Conservation (phyloP, 2,888 invertebrate genomes). For the Tetragonula carbonaria region DNA sequence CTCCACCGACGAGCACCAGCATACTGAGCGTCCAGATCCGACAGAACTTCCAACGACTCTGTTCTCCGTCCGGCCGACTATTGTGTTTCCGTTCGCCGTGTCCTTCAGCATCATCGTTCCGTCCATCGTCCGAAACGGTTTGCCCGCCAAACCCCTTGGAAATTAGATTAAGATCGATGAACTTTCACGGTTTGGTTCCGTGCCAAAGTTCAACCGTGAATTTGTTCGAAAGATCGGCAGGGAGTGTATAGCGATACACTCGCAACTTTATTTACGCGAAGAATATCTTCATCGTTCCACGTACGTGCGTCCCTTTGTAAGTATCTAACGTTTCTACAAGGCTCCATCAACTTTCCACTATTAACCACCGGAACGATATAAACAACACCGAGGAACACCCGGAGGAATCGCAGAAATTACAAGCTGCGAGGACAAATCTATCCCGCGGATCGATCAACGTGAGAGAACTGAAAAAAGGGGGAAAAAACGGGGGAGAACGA, state of each 20-base stretch:
- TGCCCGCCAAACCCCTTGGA: too few relatives aligned
- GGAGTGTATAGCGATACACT: too few relatives aligned
- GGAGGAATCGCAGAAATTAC: conserved; percentile 35
- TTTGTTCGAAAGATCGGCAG: too few relatives aligned
- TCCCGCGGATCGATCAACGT: conserved; percentile 36
- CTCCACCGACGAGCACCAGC: conserved; percentile 63
- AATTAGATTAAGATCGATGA: too few relatives aligned
- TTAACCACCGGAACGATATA: background rate
- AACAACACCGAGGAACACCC: background rate
- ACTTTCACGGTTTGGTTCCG: too few relatives aligned
- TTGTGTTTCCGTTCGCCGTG: conserved; percentile 32
- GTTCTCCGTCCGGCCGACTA: conserved; percentile 31
- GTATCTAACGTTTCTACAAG: background rate
- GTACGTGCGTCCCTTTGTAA: too few relatives aligned
- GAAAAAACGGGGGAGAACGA: background rate
- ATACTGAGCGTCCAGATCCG: conserved; percentile 68
- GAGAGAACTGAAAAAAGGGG: background rate
- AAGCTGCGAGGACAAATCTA: conserved; percentile 41
- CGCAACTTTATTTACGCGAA: background rate
- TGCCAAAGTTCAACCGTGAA: too few relatives aligned
- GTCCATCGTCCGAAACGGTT: background rate
- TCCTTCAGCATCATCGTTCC: background rate
- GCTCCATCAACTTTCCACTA: background rate
- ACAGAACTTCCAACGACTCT: conserved; percentile 44
- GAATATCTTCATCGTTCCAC: background rate